Base-by-base conservation (phyloP, 2,113 vertebrate genomes). In the Gadus chalcogrammus region DNA sequence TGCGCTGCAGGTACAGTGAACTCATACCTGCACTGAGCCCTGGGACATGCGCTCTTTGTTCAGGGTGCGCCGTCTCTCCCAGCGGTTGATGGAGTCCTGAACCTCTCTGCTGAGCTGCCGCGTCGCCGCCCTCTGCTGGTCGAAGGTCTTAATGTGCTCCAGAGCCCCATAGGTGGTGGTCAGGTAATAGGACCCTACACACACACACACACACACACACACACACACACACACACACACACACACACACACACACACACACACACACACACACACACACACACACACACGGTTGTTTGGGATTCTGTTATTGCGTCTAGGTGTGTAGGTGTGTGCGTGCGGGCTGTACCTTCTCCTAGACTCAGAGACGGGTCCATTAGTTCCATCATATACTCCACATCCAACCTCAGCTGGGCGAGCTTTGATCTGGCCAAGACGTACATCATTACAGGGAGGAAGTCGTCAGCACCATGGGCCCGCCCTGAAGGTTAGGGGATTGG, bases 311-410 rank as follows among this genome's bases (percentile, higher is more conserved):
- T 4, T 64, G 17, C 48, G n/a, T 18, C 3, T 18, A 24, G 24
- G 24, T 28, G 20, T 58, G 38, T 53, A 31, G 62, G 53, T 31
- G 63, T 59, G 53, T 61, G 24, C 52, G 22, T 70, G 5, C 78
- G 24, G 24, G 24, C 61, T 67, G 18, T 87, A 97, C 97, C 97
- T 91, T 99, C 97, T 71, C 97, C 97, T 3, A 97, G 91, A 75
- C 97, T 95, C 77, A 98, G 86, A 3, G 96, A 92, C 0, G 97
- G 96, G 70, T 99, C 97, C 95, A 99, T 98, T 79, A 99, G 86
- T 85, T 99, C 97, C 97, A 99, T 99, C 95, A 99, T 95, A 68
- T 98, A 99, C 70, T 99, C 97, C 64, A 99, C 96, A 52, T 97
- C 93, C 75, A 97, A 83, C 71, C 96, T 92, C 75, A 99, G 87